Percentiles rank a stretch among this genome's conserved stretches.
phyloP scores from a whole-genome alignment of 2,888 invertebrate species.

The Hemaris fuciformis region DNA sequence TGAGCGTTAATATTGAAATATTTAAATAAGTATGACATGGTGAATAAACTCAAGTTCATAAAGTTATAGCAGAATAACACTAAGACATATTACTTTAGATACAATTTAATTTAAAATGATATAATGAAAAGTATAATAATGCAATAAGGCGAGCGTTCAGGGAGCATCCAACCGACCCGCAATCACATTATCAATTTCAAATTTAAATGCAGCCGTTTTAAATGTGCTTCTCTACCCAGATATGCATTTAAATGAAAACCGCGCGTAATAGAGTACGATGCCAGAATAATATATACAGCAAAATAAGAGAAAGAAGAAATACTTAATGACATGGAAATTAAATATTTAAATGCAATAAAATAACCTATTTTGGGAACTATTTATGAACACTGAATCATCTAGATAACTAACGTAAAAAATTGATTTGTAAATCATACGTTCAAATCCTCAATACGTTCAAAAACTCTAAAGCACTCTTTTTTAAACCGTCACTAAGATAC shows the following conservation, averaged over 20 bases:
- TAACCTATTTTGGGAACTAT: too few relatives aligned
- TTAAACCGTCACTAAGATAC: neutral
- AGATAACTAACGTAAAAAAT: too few relatives aligned
- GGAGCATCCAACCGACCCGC: conserved; percentile 15
- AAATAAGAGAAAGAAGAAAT: neutral
- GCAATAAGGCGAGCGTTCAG: neutral
- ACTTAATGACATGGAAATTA: neutral
- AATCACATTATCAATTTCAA: conserved; percentile 27
- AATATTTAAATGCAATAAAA: neutral
- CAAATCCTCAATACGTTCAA: too few relatives aligned
- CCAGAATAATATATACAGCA: conserved; percentile 21
- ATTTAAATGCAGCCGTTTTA: conserved; percentile 26
- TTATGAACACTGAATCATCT: too few relatives aligned
- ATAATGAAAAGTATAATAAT: conserved; percentile 2
- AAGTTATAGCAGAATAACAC: neutral
- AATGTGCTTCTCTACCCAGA: conserved; percentile 20
- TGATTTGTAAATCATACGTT: neutral
- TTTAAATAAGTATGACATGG: too few relatives aligned
- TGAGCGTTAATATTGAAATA: too few relatives aligned
- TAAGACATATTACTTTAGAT: neutral
- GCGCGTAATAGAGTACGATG: conserved; percentile 1
- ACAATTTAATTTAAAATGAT: neutral
- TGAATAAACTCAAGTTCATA: too few relatives aligned
- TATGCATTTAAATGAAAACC: conserved; percentile 24
- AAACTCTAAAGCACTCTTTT: neutral